Conservation (phyloP, 2,113 vertebrate genomes). For the Chionodraco myersi region DNA sequence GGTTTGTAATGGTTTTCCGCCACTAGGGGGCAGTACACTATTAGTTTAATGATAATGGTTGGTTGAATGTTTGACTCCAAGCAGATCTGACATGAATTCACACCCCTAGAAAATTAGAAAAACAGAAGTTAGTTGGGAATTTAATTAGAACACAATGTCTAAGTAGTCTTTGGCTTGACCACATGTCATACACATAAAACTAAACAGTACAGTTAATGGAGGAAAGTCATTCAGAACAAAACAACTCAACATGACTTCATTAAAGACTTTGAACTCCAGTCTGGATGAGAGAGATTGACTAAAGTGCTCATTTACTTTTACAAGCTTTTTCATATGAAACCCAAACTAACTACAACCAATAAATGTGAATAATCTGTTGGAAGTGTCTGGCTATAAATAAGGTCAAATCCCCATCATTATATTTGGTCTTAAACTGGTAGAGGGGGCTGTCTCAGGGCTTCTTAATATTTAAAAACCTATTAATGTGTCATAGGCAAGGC, state of each 20-base stretch:
- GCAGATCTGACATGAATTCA: background rate
- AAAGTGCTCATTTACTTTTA: no score
- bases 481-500: no score
- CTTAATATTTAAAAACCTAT: no score
- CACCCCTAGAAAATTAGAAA: background rate
- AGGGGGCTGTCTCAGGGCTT: no score
- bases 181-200: background rate
- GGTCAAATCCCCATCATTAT: background rate
- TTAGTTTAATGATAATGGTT: background rate
- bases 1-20: background rate
- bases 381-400: background rate
- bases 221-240: background rate
- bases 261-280: background rate
- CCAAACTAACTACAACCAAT: background rate
- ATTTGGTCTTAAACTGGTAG: background rate
- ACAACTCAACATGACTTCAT: background rate
- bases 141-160: background rate
- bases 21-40: conserved; percentile 56
- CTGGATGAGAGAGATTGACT: no score
- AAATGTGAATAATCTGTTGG: background rate
- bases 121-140: background rate
- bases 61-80: background rate
- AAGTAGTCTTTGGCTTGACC: conserved; percentile 3
- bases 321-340: background rate
- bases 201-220: background rate